A percentile compares a stretch with the other conserved stretches of the same genome.
phyloP scores from a whole-genome alignment of 2,888 invertebrate genomes.

The Oscheius sp. region DNA sequence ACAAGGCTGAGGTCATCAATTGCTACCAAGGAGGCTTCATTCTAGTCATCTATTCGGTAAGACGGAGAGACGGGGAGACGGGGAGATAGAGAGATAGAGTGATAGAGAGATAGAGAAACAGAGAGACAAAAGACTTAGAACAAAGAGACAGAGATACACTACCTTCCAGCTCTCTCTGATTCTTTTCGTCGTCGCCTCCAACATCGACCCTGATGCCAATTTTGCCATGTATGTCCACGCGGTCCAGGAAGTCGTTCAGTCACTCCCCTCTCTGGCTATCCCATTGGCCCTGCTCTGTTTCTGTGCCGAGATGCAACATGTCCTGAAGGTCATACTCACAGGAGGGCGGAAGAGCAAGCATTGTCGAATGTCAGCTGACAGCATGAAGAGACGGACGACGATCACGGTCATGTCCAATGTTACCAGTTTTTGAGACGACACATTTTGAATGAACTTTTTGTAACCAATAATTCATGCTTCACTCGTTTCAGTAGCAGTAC shows the following conservation, averaged over 20 bases:
- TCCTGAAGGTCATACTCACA: background rate
- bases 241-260: conserved; percentile 17
- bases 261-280: conserved; percentile 22
- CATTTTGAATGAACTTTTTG: too few relatives aligned
- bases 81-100: too few relatives aligned
- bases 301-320: conserved; percentile 5
- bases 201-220: background rate
- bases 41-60: conserved; percentile 24
- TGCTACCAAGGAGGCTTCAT: conserved; percentile 16
- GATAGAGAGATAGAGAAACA: too few relatives aligned
- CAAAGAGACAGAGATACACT: too few relatives aligned
- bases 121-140: too few relatives aligned
- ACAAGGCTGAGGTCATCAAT: conserved; percentile 19
- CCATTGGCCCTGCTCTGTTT: conserved; percentile 12
- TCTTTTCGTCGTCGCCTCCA: conserved; percentile 1
- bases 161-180: conserved; percentile 18
- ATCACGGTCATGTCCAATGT: background rate
- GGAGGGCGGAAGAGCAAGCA: conserved; percentile 8
- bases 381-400: background rate
- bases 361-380: conserved; percentile 5
- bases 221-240: conserved; percentile 1
- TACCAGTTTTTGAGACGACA: background rate
- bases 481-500: too few relatives aligned
- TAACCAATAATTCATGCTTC: too few relatives aligned
- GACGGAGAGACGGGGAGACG: background rate